Conservation (phyloP, 2,113 vertebrate genomes). For the Cyprinodon tularosa region DNA sequence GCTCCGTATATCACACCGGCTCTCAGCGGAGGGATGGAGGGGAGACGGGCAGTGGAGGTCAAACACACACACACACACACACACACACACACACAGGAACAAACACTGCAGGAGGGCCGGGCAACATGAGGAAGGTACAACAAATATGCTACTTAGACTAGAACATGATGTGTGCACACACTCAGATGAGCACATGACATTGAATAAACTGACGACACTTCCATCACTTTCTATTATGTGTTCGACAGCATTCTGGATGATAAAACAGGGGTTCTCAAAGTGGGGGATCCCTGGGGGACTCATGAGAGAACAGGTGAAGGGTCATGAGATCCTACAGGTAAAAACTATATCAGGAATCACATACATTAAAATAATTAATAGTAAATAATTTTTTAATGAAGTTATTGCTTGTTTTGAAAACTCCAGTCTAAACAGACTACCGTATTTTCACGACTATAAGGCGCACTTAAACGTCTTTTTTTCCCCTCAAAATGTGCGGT, state of each 20-base stretch:
- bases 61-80: slow-evolving; percentile 51
- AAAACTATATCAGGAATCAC: no score
- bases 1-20: slow-evolving; percentile 78
- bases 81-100: slow-evolving; percentile 15
- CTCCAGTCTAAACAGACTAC: no score
- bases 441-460: no score
- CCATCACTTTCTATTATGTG: slow-evolving; percentile 21
- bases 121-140: background rate
- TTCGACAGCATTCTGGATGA: slow-evolving; percentile 31
- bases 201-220: slow-evolving; percentile 39
- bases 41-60: slow-evolving; percentile 58
- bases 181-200: slow-evolving; percentile 22
- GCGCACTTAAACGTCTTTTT: no score
- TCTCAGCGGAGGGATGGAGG: slow-evolving; percentile 65
- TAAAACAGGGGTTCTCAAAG: background rate
- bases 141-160: slow-evolving; percentile 31
- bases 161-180: background rate
- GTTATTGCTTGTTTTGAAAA: no score
- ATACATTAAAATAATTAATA: no score
- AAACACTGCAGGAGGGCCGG: background rate
- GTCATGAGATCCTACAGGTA: no score
- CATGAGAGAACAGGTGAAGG: no score
- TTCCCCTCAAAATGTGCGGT: no score
- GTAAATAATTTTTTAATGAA: no score
- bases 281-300: no score